These are phyloP conservation scores for Carcina quercana DNA, from an alignment of 2,888 invertebrate genomes.

Conservation along the genomic window DNA sequence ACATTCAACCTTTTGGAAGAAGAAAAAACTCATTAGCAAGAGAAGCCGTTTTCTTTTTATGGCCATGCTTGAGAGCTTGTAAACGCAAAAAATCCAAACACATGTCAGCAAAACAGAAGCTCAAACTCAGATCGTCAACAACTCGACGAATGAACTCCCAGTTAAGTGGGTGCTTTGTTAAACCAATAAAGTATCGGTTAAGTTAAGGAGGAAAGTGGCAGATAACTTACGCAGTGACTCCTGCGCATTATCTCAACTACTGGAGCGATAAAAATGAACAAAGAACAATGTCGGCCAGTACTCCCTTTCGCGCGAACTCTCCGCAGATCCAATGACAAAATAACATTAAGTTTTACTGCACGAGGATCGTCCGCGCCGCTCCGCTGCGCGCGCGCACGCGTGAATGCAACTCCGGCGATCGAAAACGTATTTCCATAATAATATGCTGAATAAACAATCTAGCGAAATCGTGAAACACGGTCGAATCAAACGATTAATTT, in stretches of 20 bases:
- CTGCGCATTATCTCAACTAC: constrained; percentile 62
- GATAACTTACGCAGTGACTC: constrained; percentile 51
- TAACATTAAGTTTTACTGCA: constrained; percentile 49
- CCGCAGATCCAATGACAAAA: constrained; percentile 55
- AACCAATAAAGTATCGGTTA: constrained; percentile 47
- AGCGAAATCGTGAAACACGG: no score
- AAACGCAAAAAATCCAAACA: no score
- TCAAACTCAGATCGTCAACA: no score
- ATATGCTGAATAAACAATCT: constrained; percentile 47
- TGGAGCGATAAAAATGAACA: constrained; percentile 70
- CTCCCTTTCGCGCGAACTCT: constrained; percentile 65
- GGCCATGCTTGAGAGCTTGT: no score
- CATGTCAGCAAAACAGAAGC: no score
- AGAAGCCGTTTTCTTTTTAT: no score
- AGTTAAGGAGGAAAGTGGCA: constrained; percentile 61
- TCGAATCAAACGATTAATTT: no score
- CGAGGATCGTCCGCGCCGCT: constrained; percentile 39
- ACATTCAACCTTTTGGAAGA: no score
- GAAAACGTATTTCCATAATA: constrained; percentile 54
- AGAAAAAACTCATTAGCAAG: no score
- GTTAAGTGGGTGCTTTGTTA: constrained; percentile 45
- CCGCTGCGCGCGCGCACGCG: constrained; percentile 39
- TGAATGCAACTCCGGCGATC: constrained; percentile 43
- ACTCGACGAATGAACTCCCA: constrained; percentile 41
- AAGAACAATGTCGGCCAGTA: constrained; percentile 68